Percentiles rank a stretch among this genome's conserved stretches.
These are phyloP conservation scores for Lethenteron camtschaticum DNA, from an alignment of 2,113 vertebrate genomes.

Conservation along the genomic window DNA sequence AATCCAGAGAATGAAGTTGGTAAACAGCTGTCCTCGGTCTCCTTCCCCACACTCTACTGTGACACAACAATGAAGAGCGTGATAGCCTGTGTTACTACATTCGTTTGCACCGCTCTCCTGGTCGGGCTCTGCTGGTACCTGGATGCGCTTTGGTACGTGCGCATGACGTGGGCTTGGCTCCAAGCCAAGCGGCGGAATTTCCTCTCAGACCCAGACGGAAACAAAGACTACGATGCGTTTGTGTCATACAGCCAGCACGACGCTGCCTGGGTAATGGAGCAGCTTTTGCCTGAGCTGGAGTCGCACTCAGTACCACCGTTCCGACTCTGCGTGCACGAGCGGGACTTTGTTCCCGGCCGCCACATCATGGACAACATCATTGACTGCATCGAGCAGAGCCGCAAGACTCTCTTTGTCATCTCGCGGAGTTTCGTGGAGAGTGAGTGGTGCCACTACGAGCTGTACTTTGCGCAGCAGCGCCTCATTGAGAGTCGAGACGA, in stretches of 20 bases:
- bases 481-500: conserved; percentile 48
- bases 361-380: conserved; percentile 70
- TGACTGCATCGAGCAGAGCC: conserved; percentile 49
- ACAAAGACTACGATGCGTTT: conserved; percentile 41
- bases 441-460: conserved; percentile 78
- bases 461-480: conserved; percentile 70
- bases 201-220: conserved; percentile 5
- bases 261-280: conserved; percentile 50
- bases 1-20: conserved; percentile 33
- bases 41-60: conserved; percentile 26
- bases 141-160: conserved; percentile 49
- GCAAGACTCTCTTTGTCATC: conserved; percentile 45
- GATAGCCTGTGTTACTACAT: conserved; percentile 17
- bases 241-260: conserved; percentile 70
- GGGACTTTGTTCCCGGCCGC: conserved; percentile 56
- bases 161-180: conserved; percentile 63
- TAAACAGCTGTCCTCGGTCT: conserved; percentile 14
- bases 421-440: conserved; percentile 57
- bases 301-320: conserved; percentile 19
- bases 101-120: conserved; percentile 15
- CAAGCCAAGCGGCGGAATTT: conserved; percentile 40
- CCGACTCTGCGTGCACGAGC: conserved; percentile 50
- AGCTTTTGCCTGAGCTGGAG: conserved; percentile 52
- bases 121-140: conserved; percentile 22
- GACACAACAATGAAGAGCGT: conserved; percentile 26